Conservation (phyloP, 2,797 vertebrate genomes). For the Tragopan temminckii region DNA sequence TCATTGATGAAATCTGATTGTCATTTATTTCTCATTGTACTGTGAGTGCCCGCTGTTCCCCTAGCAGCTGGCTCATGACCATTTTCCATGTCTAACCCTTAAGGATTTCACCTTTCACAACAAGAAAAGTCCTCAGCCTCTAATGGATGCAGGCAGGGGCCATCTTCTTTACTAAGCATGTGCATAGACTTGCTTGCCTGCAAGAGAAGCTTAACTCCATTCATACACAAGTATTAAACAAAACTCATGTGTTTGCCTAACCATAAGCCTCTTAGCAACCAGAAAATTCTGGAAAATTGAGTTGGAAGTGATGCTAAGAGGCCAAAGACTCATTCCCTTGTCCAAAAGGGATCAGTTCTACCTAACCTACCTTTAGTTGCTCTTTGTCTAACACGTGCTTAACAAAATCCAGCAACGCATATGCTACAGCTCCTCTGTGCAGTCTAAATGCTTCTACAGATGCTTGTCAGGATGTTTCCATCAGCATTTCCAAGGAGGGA, state of each 20-base stretch:
- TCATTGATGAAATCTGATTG: slow-evolving; percentile 16
- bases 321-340: not conserved
- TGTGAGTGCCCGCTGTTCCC: not conserved
- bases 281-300: not conserved
- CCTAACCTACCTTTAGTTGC: not conserved
- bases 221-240: not conserved
- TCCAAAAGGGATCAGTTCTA: not conserved
- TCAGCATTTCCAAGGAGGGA: not conserved
- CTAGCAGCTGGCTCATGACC: not conserved
- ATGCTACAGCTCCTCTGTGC: not conserved
- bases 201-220: slow-evolving; percentile 18
- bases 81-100: not conserved
- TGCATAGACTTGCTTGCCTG: slow-evolving; percentile 30
- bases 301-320: not conserved
- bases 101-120: not conserved
- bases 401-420: not conserved
- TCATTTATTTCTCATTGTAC: not conserved
- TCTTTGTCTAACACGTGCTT: not conserved
- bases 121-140: not conserved
- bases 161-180: accelerated
- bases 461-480: not conserved
- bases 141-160: not conserved
- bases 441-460: not conserved
- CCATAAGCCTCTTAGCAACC: not conserved
- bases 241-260: not conserved